Evolutionary conservation across 1,140 invertebrate species (phyloP).

Genomic region (Nymphalis io): DNA sequence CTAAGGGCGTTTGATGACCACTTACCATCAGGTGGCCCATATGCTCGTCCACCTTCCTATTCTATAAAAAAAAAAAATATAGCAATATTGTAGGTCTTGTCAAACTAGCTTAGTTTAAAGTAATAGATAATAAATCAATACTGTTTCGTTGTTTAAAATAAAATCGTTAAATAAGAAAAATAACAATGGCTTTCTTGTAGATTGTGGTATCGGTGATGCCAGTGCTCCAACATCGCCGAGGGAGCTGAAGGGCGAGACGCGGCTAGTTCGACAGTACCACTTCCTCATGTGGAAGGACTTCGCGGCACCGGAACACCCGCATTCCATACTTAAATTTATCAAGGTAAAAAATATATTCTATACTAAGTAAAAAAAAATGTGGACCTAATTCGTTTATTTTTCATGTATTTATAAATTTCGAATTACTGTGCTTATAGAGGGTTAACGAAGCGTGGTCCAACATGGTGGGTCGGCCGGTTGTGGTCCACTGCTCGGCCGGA

Average conservation of each 20-base stretch:
- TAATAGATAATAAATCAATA: too few species aligned
- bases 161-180: background rate
- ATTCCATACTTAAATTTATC: conserved; percentile 94
- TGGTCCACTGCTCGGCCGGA: conserved; percentile 96
- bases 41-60: too few species aligned
- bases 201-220: conserved; percentile 50
- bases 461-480: conserved; percentile 89
- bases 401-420: background rate
- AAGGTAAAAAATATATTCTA: conserved; percentile 78
- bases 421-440: conserved; percentile 64
- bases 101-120: too few species aligned
- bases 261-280: conserved; percentile 89
- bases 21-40: too few species aligned
- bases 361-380: too few species aligned
- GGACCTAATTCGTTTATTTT: too few species aligned
- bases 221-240: conserved; percentile 68
- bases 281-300: conserved; percentile 98
- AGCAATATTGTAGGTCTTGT: too few species aligned
- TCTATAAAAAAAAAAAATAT: too few species aligned
- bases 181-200: conserved; percentile 36
- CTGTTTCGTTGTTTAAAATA: too few species aligned
- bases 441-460: conserved; percentile 92
- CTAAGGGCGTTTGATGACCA: too few species aligned
- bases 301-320: conserved; percentile 94
- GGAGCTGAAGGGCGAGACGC: conserved; percentile 52